phyloP scores from a whole-genome alignment of 2,113 vertebrate genomes.

The Varanus salvator region DNA sequence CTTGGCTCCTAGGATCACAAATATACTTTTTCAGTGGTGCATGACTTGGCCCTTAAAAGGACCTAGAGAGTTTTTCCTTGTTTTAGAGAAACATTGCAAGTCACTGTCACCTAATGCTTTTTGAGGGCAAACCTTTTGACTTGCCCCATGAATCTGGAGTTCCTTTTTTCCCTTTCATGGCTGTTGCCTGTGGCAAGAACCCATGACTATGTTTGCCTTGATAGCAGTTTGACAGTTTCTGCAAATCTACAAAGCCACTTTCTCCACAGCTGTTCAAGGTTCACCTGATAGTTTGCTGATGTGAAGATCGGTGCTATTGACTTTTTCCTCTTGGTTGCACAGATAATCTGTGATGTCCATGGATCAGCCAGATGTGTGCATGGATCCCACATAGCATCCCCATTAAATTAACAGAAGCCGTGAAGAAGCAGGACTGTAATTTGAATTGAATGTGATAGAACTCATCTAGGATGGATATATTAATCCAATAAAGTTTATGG shows the following conservation, averaged over 20 bases:
- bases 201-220: too few species aligned
- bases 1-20: too few species aligned
- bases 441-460: too few species aligned
- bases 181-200: not conserved
- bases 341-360: not conserved
- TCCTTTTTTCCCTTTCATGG: not conserved
- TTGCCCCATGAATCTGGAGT: not conserved
- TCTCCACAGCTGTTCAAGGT: not conserved
- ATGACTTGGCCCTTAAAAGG: not conserved
- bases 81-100: too few species aligned
- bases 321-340: not conserved
- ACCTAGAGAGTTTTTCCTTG: too few species aligned
- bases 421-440: too few species aligned
- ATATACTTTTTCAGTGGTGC: not conserved
- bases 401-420: not conserved
- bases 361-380: not conserved
- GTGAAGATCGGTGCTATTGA: not conserved
- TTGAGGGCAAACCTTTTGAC: not conserved
- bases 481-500: too few species aligned
- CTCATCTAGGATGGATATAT: too few species aligned
- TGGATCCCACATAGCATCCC: not conserved
- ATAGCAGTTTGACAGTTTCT: not conserved
- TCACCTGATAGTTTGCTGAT: not conserved
- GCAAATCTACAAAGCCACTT: not conserved
- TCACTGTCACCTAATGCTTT: not conserved